Base-by-base conservation (phyloP, 2,797 vertebrate genomes). In the Acrocephalus scirpaceus region DNA sequence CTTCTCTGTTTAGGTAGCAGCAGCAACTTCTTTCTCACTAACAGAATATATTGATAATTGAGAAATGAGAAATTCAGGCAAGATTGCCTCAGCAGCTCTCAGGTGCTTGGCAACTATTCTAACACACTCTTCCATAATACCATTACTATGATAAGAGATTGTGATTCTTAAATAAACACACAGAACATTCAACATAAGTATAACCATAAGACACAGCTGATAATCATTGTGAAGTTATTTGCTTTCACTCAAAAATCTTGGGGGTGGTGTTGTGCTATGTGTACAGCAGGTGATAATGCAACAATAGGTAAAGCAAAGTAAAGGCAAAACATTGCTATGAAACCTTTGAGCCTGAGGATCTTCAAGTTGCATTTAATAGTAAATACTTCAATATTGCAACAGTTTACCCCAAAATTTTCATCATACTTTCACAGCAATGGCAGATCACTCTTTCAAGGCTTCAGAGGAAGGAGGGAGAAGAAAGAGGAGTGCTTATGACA, bases 21-120 rank as follows among this genome's bases (percentile, higher is more conserved):
- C 54, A 95, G 66, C 58, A 82, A 29, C 60, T 92, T 83, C 72
- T 65, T 89, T 88, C 83, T 95, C 19, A 30, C 56, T 66, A 92
- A 84, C 7, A 92, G 42, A 86, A 86, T 70, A 67, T 19, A 13
- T 13, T 51, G 36, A 67, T 62, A 86, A 69, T 5, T 51, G 22
- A 75, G 34, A 81, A 93, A 87, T 50, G 25, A 88, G 94, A 96
- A 89, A 88, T 64, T 88, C 69, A 80, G 50, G 47, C 57, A 71
- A 77, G 78, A 92, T 9, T 76, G 61, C 48, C 47, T 82, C 76
- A 91, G 54, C 87, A 82, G 82, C 92, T 94, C 92, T 84, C 57
- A 36, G 40, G 60, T 85, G 54, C 69, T 62, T 19, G 11, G 72
- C 86, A 93, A 81, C 54, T 48, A 62, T 58, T 61, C 42, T 14